Evolutionary conservation across 2,113 vertebrate species (phyloP).

Genomic region (Rousettus leschenaultii): DNA sequence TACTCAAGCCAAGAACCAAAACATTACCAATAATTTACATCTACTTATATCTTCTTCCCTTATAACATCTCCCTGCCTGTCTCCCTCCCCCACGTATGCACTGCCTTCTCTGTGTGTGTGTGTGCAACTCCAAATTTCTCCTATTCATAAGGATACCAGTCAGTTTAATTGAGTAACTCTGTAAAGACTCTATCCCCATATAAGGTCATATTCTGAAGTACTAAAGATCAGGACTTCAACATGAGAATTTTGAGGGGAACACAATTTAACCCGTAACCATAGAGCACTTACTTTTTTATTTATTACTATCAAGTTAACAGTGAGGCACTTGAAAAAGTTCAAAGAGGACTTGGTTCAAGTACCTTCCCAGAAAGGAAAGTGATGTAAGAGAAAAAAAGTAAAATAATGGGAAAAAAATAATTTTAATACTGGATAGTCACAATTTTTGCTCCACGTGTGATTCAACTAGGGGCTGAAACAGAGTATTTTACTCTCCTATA

Average conservation of each 20-base stretch:
- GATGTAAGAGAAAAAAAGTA: not conserved
- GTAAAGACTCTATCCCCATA: not conserved
- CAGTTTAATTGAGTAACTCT: not conserved
- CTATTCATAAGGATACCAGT: not conserved
- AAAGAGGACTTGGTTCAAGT: not conserved
- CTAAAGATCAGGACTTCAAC: not conserved
- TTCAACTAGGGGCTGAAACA: not conserved
- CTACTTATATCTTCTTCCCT: not conserved
- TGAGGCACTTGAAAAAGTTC: not conserved
- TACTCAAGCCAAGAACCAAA: not conserved
- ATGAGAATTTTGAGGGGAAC: not conserved
- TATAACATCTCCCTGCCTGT: not conserved
- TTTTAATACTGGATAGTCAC: not conserved
- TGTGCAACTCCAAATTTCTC: not conserved
- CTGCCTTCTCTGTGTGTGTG: not conserved
- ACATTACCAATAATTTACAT: not conserved
- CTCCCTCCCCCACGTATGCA: not conserved
- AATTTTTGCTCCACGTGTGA: not conserved
- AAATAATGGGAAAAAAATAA: not conserved
- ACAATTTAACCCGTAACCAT: not conserved
- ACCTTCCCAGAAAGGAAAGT: not conserved
- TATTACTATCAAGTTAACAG: not conserved
- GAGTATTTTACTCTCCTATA: not conserved
- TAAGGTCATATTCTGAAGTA: not conserved
- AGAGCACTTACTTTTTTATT: not conserved